Evolutionary conservation across 2,113 vertebrate species (phyloP), one percentile per base, ranked within the genome.

Genomic region (Pithys albifrons): DNA sequence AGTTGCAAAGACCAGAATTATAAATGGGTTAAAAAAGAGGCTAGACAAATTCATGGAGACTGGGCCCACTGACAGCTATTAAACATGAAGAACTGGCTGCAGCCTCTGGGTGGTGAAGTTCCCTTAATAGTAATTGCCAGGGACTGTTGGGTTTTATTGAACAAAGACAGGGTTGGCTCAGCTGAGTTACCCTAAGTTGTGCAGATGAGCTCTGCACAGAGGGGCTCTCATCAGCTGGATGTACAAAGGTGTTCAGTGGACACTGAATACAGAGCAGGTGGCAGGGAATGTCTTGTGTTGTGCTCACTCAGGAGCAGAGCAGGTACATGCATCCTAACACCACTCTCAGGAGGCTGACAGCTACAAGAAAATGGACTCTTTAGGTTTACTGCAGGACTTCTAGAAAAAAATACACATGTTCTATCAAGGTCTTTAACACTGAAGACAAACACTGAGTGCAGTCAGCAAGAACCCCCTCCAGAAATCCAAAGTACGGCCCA

Each of bases 221-320:
- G 45, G 19, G 7, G 2, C 12, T 23, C 51, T 49, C 66, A 55
- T n/a, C 24, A 6, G 9, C 3, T 5, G 52, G 22, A 6, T 4
- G 2, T 52, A 29, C n/a, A 28, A 22, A 85, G 20, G 15, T 59
- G 39, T 31, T 72, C 55, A 25, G n/a, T 7, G 45, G 58, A 48
- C 49, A 23, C 33, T 11, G 28, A 75, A 52, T 0, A 1, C 57
- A 48, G 67, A 49, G 41, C 24, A 57, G 37, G n/a, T 54, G 25
- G 46, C 49, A 74, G 20, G 66, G 54, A 43, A 27, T 0, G 1
- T 48, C 41, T 64, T n/a, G n/a, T 0, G 0, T 25, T 7, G 2
- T 7, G 16, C 15, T 66, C 4, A 3, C 23, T 57, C 75, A 25
- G 75, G 33, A 78, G 46, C 15, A 11, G 1, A 78, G 79, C 27